Evolutionary conservation across 1,140 invertebrate genomes (phyloP).

Genomic region (Mya arenaria): DNA sequence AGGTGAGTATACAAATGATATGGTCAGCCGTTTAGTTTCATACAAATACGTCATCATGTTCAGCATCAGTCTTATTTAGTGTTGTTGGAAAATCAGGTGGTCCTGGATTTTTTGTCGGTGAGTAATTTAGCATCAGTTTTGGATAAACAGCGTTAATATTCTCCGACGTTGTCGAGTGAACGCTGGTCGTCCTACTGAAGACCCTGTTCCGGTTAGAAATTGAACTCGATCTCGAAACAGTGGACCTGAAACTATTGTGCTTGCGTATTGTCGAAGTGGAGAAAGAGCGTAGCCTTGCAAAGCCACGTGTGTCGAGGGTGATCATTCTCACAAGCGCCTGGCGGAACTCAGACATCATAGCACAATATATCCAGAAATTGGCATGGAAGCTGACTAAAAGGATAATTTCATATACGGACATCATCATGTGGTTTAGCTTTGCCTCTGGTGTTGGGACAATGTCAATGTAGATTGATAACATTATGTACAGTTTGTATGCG

Average conservation of each 20-base stretch:
- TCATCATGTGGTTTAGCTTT: background rate
- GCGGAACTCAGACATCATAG: slow-evolving; percentile 51
- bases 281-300: background rate
- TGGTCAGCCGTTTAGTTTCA: no score
- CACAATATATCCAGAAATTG: slow-evolving; percentile 53
- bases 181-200: slow-evolving; percentile 28
- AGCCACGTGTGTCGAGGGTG: background rate
- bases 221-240: slow-evolving; percentile 8
- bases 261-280: background rate
- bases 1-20: no score
- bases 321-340: background rate
- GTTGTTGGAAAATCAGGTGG: background rate
- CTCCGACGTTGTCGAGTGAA: slow-evolving; percentile 36
- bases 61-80: no score
- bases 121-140: background rate
- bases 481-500: slow-evolving; percentile 12
- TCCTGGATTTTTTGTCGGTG: background rate
- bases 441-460: background rate
- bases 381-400: slow-evolving; percentile 26
- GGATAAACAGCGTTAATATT: background rate
- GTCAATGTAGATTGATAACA: background rate
- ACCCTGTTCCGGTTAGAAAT: slow-evolving; percentile 21
- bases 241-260: background rate
- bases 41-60: background rate
- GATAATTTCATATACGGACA: slow-evolving; percentile 15